Conservation (phyloP, 2,888 invertebrate genomes). For the Xestobium rufovillosum region DNA sequence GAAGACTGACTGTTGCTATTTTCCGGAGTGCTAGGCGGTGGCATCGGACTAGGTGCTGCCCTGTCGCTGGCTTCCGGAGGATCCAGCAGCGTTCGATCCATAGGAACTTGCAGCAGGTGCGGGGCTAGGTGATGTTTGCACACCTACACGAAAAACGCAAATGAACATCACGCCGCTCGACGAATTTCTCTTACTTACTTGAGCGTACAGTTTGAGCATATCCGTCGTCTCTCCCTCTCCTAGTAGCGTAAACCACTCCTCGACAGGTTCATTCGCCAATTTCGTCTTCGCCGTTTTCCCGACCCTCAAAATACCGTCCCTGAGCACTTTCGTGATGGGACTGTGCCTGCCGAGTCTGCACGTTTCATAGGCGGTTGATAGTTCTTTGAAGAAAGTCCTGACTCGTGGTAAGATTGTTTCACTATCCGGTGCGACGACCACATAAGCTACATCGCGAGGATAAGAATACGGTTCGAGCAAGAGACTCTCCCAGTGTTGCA, state of each 20-base stretch:
- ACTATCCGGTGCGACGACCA: slow-evolving; percentile 90
- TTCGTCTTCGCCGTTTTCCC: slow-evolving; percentile 59
- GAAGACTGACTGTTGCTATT: slow-evolving; percentile 24
- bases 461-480: slow-evolving; percentile 95
- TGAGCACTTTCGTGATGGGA: slow-evolving; percentile 73
- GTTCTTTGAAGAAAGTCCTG: slow-evolving; percentile 82
- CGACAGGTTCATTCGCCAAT: slow-evolving; percentile 56
- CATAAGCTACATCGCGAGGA: slow-evolving; percentile 87
- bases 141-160: slow-evolving; percentile 39
- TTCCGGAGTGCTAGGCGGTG: slow-evolving; percentile 45
- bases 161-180: background rate
- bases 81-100: slow-evolving; percentile 66
- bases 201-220: slow-evolving; percentile 80
- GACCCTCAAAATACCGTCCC: slow-evolving; percentile 83
- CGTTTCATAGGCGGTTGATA: slow-evolving; percentile 90
- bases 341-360: slow-evolving; percentile 90
- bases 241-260: slow-evolving; percentile 84
- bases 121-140: slow-evolving; percentile 71
- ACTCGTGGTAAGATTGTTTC: slow-evolving; percentile 73
- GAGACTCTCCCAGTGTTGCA: slow-evolving; percentile 95
- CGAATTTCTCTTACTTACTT: slow-evolving; percentile 42
- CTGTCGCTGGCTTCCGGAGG: slow-evolving; percentile 52
- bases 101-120: slow-evolving; percentile 64
- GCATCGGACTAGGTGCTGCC: slow-evolving; percentile 42
- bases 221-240: slow-evolving; percentile 75